phyloP scores from a whole-genome alignment of 2,113 vertebrate species.

The Tauraco erythrolophus region DNA sequence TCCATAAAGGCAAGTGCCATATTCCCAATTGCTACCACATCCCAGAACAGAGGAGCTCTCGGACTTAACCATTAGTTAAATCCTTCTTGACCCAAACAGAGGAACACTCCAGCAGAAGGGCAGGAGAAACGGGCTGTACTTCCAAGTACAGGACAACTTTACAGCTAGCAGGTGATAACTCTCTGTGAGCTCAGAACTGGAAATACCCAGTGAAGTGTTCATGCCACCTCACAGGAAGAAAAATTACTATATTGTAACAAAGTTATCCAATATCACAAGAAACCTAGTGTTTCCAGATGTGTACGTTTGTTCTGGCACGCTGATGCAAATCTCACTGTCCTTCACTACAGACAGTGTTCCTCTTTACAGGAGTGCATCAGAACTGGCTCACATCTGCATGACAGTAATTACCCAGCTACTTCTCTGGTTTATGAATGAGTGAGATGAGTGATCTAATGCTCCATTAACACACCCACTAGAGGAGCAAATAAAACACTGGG shows the following conservation, averaged over 20 bases:
- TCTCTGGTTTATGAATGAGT: neutral
- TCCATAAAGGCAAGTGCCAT: accelerated
- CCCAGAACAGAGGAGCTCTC: neutral
- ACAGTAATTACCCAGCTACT: neutral
- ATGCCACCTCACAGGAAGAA: neutral
- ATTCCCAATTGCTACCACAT: neutral
- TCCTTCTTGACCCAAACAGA: neutral
- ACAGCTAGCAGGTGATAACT: neutral
- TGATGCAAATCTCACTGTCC: neutral
- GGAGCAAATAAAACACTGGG: neutral
- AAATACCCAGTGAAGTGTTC: neutral
- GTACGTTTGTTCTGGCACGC: neutral
- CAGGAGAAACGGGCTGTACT: neutral
- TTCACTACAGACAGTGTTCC: neutral
- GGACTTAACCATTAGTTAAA: accelerated
- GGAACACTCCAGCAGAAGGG: neutral
- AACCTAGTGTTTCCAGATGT: neutral
- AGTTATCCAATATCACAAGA: neutral
- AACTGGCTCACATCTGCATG: neutral
- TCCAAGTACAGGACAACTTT: neutral
- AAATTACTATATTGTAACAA: neutral
- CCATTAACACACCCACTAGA: neutral
- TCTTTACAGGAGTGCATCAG: neutral
- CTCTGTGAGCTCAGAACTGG: neutral
- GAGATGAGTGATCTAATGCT: neutral